phyloP scores from a whole-genome alignment of 2,113 vertebrate genomes.

The Porphyrio hochstetteri region DNA sequence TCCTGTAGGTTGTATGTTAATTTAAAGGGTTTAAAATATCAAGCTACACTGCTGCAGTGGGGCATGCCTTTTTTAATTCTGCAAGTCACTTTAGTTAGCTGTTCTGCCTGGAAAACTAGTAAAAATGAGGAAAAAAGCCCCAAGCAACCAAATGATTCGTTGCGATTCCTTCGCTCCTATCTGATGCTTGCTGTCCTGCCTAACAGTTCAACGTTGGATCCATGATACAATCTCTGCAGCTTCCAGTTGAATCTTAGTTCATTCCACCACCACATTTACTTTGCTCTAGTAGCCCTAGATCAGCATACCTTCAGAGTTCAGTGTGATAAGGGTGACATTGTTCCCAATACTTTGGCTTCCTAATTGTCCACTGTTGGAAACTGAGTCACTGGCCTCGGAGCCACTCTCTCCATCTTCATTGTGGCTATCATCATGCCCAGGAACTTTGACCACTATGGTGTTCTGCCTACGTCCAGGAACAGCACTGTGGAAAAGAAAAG shows the following conservation, averaged over 20 bases:
- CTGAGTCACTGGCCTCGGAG: conserved; percentile 92
- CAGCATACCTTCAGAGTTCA: conserved; percentile 92
- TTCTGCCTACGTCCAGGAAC: conserved; percentile 89
- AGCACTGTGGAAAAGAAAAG: conserved; percentile 73
- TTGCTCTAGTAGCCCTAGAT: neutral
- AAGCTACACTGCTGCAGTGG: neutral
- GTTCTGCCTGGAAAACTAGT: neutral
- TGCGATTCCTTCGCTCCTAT: neutral
- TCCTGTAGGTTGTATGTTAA: neutral
- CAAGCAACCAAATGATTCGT: neutral
- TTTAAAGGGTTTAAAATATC: neutral
- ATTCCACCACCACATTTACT: neutral
- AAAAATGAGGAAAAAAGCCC: neutral
- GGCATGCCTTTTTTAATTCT: neutral
- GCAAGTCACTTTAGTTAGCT: neutral
- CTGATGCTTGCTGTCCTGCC: neutral
- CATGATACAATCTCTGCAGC: accelerated
- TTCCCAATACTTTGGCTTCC: conserved; percentile 83
- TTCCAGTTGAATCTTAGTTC: neutral
- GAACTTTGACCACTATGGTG: conserved; percentile 96
- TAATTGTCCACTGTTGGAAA: conserved; percentile 88
- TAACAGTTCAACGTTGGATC: neutral
- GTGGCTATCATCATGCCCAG: conserved; percentile 90
- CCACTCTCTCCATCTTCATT: conserved; percentile 94
- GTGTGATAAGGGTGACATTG: conserved; percentile 95